Evolutionary conservation across 2,113 vertebrate genomes (phyloP).

Genomic region (Sorex fumeus): DNA sequence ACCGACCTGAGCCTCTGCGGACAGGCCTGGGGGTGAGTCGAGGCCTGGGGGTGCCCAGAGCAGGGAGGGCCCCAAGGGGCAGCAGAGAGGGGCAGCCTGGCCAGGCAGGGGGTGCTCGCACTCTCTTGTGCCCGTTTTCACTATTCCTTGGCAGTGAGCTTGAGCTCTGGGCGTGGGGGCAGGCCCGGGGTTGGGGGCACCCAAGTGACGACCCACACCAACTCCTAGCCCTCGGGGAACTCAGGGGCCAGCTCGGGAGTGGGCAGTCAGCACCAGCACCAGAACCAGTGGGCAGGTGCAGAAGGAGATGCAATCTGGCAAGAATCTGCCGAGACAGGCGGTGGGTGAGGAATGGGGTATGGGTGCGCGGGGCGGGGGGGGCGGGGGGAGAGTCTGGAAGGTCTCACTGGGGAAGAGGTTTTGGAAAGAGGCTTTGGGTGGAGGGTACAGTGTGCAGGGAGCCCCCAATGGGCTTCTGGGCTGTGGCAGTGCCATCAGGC

Average conservation of each 20-base stretch:
- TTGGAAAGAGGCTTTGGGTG: not conserved
- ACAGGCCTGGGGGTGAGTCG: not conserved
- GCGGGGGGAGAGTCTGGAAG: not conserved
- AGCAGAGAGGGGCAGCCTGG: too few species aligned
- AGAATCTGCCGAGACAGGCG: not conserved
- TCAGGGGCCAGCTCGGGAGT: not conserved
- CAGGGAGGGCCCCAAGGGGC: not conserved
- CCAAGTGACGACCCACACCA: not conserved
- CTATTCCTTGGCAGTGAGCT: not conserved
- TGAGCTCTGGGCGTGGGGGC: not conserved
- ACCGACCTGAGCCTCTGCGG: not conserved
- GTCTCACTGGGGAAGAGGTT: too few species aligned
- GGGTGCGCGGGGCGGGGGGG: too few species aligned
- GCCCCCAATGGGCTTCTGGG: rapidly evolving
- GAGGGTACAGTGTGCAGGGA: not conserved
- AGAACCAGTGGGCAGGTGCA: not conserved
- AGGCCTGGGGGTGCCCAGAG: not conserved
- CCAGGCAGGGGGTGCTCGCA: not conserved
- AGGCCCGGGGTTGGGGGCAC: not conserved
- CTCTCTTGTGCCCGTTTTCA: not conserved
- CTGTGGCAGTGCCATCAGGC: not conserved
- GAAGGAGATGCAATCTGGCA: constrained; percentile 14
- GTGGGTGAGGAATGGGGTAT: not conserved
- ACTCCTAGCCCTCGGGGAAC: not conserved
- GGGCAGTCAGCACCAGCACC: not conserved